Base-by-base conservation (phyloP, 2,888 invertebrate species). In the Cheilosia urbana region DNA sequence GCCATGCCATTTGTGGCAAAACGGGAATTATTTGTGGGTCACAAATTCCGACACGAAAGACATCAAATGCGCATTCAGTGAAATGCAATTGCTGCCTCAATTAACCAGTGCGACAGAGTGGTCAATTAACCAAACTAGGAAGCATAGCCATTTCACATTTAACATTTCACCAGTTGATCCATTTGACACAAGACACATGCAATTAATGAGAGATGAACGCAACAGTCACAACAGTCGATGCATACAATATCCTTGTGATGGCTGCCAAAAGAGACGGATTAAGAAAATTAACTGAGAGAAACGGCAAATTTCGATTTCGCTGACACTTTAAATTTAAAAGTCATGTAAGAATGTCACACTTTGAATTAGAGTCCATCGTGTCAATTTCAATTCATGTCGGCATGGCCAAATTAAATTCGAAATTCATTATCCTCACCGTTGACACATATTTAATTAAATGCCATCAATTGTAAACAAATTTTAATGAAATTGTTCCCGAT, bases 1-100 rank as follows among this genome's bases (percentile, higher is more conserved):
- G 81, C 81, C 81, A 76, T 49, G 62, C 51, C 66, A 63, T 63
- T 81, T 76, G 69, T 42, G 15, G 27, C 9, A 75, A 58, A 81
- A 81, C 81, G 51, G 76, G 69, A 69, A 76, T 76, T 69, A 15
- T 69, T 76, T 81, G 57, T 81, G 69, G 81, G 81, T 81, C 81
- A 76, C 13, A 71, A 63, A 76, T 81, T 81, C 68, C 57, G 76
- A 63, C 69, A 68, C 76, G 81, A 66, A 75, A 73, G 65, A 79
- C 79, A 15, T 72, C 71, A 72, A 71, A 65, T 42, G 60, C 58
- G 19, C 58, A 57, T 40, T 42, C 45, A 47, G 60, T 47, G 24
- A 45, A 69, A 40, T 66, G 24, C 68, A 58, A 49, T 69, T 76
- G 63, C 42, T 51, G 57, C 57, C 63, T 69, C 62, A 76, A 76